Base-by-base conservation (phyloP, 2,888 invertebrate species). In the Drosophila helvetica region DNA sequence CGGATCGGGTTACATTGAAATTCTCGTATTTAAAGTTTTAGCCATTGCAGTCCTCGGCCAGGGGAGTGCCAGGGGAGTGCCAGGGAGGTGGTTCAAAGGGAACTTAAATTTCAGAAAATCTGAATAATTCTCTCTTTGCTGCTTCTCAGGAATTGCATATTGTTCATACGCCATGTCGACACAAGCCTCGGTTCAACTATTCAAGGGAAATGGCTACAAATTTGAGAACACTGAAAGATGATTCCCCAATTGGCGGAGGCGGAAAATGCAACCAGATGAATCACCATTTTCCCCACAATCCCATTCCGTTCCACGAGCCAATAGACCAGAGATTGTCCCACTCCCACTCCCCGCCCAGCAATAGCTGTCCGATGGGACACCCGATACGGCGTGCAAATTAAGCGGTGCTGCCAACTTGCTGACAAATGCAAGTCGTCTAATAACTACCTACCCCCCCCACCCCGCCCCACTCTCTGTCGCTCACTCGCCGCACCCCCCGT, bases 161-260 rank as follows among this genome's bases (percentile, higher is more conserved):
- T 82, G 80, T 80, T 80, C 82, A 83, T 83, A 77, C 86, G 86
- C 73, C 86, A 86, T 75, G 73, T 77, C 70, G 72, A 66, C 71
- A 61, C 67, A 55, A 78, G 74, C 51, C 65, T 27, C 57, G 52
- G 38, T 15, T 22, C 5, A 5, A 47, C 58, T 60, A 62, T 62
- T 66, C 65, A n/a, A 25, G 65, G 65, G 43, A 66, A 66, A 33
- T 56, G 56, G 45, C 60, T 45, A 60, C 54, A 60, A 54, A 53
- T 65, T 43, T 54, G 65, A 50, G 42, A 43, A 43, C 48, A 4
- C 42, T 48, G 19, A 46, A 65, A 18, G 38, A 18, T 38, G 38
- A 65, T 66, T 65, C 50, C 55, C 54, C 65, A 65, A 33, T 33
- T 33, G 27, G 27, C 27, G 8, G 25, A 33, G 33, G 33, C 12